Percentiles rank a stretch among this genome's conserved stretches.
These are phyloP conservation scores for Pentalonia nigronervosa DNA, from an alignment of 1,140 invertebrate genomes.

Conservation along the genomic window DNA sequence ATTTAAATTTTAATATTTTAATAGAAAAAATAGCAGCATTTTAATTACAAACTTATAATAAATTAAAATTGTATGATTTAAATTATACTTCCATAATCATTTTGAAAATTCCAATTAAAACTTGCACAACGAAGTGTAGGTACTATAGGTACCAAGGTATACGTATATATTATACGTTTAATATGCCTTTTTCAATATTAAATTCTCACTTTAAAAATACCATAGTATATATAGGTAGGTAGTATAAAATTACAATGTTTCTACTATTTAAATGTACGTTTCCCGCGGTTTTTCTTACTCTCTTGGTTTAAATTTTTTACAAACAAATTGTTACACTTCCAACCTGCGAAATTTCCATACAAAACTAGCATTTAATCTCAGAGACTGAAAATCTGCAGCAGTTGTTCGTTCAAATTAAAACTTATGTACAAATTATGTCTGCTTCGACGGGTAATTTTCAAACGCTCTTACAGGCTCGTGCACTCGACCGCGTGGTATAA, in stretches of 20 bases:
- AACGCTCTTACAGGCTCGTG: not conserved
- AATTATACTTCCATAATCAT: conserved; percentile 24
- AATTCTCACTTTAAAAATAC: not conserved
- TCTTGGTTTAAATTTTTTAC: not conserved
- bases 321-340: not conserved
- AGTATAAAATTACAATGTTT: not conserved
- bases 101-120: conserved; percentile 15
- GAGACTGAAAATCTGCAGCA: not conserved
- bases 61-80: conserved; percentile 33
- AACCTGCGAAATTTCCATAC: not conserved
- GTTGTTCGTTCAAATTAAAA: not conserved
- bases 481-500: conserved; percentile 30
- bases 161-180: not conserved
- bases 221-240: not conserved
- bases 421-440: not conserved
- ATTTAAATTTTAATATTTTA: not conserved
- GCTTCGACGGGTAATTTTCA: not conserved
- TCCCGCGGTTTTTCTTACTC: not conserved
- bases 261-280: not conserved
- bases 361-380: not conserved
- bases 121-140: not conserved
- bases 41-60: conserved; percentile 15
- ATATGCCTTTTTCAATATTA: conserved; percentile 7
- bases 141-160: not conserved
- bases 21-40: not conserved